Percentiles rank a stretch among this genome's conserved stretches.
Conservation (phyloP, 2,888 invertebrate species). For the Bugulina stolonifera region DNA sequence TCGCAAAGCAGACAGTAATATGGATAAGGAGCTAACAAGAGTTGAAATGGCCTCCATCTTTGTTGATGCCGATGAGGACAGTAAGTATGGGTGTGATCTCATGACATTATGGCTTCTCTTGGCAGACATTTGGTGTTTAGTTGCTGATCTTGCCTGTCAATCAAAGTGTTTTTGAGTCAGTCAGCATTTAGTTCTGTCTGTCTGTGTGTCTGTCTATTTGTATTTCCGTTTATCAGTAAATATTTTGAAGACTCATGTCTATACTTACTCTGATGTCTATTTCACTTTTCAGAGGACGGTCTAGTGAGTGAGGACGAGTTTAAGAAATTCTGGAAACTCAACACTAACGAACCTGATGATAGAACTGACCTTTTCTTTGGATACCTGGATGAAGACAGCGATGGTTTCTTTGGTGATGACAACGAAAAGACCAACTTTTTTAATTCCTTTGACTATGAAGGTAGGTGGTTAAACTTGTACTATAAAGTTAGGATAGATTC, state of each 20-base stretch:
- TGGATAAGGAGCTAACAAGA: background rate
- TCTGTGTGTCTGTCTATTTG: no score
- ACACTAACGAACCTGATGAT: background rate
- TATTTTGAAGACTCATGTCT: background rate
- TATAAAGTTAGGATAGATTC: no score
- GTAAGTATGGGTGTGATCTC: no score
- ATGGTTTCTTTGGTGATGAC: slow-evolving; percentile 4
- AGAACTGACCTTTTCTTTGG: background rate
- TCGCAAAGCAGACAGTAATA: background rate
- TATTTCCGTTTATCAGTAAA: no score
- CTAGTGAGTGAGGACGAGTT: slow-evolving; percentile 1
- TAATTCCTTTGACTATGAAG: background rate
- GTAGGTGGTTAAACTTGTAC: background rate
- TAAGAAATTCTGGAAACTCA: background rate
- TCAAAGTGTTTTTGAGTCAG: no score
- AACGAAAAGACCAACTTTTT: background rate
- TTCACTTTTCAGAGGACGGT: background rate
- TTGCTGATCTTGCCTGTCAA: no score
- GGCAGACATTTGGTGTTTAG: no score
- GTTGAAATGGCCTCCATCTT: background rate
- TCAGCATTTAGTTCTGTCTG: no score
- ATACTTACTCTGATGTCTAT: background rate
- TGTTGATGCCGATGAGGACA: background rate
- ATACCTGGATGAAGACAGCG: background rate
- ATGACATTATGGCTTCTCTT: no score